Evolutionary conservation across 1,140 invertebrate species (phyloP), one percentile per base, ranked within the genome.

Genomic region (Venturia canescens): DNA sequence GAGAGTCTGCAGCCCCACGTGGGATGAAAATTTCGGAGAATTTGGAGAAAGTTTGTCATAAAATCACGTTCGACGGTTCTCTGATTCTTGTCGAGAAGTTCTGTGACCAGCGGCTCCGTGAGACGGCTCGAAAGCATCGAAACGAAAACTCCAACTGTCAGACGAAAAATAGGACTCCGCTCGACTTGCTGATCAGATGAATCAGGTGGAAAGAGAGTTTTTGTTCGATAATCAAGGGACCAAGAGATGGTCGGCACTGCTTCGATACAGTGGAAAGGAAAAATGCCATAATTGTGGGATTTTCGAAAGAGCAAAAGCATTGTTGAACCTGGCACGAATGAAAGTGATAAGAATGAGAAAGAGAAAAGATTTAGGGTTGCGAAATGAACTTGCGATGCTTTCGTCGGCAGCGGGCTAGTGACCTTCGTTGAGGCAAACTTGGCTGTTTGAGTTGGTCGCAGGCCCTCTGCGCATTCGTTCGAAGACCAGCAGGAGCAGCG

Each of bases 371-470:
- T 91, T 90, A 90, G 89, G 89, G 88, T 89, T 88, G 57, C 38
- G 21, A 2, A 72, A 15, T 74, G 23, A 29, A 48, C 23, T 1
- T 27, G 72, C n/a, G 50, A 18, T 87, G 88, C 83, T 74, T 87
- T 80, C 87, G 86, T 86, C 84, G 83, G 87, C 85, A 85, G 86
- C 87, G 86, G 86, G 83, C 84, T 84, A 85, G 85, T 88, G 85
- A 85, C 84, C 87, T 86, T 87, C 86, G 85, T 84, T 87, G 88
- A 87, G 82, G 86, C 87, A 85, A 88, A 87, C 89, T 89, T 86
- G 88, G 87, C 91, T 91, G 89, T 91, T 91, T 91, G 91, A 91
- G 87, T 92, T 92, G 89, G 89, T 87, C 85, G 86, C 83, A 89
- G 85, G 84, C 69, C 57, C 66, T 48, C 38, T 71, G 57, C 57